Percentiles rank a stretch among this genome's conserved stretches.
phyloP scores from a whole-genome alignment of 1,140 invertebrate genomes.

The Dendroctonus valens region DNA sequence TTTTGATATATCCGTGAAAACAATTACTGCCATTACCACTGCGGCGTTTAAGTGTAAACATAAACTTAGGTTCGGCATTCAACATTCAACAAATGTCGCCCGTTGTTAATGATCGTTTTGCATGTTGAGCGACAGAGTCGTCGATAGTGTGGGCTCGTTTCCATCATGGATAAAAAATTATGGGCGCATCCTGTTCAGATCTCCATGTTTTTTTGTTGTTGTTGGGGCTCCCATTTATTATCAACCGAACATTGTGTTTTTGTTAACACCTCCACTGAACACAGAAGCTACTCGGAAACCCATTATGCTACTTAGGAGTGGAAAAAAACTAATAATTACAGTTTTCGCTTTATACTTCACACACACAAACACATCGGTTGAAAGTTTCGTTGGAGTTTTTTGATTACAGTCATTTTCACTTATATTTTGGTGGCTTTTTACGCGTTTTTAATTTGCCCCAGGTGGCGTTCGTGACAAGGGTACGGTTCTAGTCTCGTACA shows the following conservation, averaged over 20 bases:
- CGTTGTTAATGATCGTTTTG: slow-evolving; percentile 20
- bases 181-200: slow-evolving; percentile 21
- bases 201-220: slow-evolving; percentile 9
- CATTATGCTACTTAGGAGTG: too few species aligned
- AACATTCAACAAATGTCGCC: slow-evolving; percentile 25
- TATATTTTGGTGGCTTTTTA: too few species aligned
- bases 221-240: slow-evolving; percentile 15
- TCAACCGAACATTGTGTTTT: slow-evolving; percentile 16
- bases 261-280: slow-evolving; percentile 19
- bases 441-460: too few species aligned
- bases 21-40: slow-evolving; percentile 26
- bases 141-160: background rate
- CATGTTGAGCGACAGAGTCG: slow-evolving; percentile 10
- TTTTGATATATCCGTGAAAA: slow-evolving; percentile 23
- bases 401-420: too few species aligned
- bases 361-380: too few species aligned
- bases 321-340: too few species aligned
- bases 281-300: too few species aligned
- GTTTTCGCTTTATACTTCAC: too few species aligned
- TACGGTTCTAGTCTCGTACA: too few species aligned
- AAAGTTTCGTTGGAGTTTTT: too few species aligned
- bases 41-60: slow-evolving; percentile 28
- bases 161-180: background rate
- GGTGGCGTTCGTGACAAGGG: too few species aligned
- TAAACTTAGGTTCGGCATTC: slow-evolving; percentile 26